These are phyloP conservation scores for Ceratina japonica DNA, from an alignment of 1,140 invertebrate species.

Conservation along the genomic window DNA sequence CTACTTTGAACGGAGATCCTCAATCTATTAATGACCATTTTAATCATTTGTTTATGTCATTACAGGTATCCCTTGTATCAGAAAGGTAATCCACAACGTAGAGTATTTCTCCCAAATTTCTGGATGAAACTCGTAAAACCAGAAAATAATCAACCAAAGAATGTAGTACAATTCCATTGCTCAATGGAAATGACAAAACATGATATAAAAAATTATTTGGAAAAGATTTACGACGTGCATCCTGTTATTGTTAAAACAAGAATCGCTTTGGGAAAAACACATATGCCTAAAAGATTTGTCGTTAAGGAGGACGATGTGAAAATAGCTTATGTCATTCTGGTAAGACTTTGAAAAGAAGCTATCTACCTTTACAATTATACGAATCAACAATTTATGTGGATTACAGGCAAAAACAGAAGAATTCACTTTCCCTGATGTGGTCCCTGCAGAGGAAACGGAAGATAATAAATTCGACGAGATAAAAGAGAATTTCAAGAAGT, in stretches of 20 bases:
- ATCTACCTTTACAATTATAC: background rate
- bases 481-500: conserved; percentile 77
- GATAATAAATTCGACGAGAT: conserved; percentile 76
- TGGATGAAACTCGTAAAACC: conserved; percentile 94
- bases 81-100: conserved; percentile 92
- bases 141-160: conserved; percentile 82
- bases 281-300: conserved; percentile 81
- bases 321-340: conserved; percentile 89
- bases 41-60: background rate
- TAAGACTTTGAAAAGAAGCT: conserved; percentile 77
- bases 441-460: conserved; percentile 69
- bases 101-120: conserved; percentile 95
- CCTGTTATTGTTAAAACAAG: conserved; percentile 86
- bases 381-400: background rate
- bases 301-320: conserved; percentile 92
- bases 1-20: too few species aligned
- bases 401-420: conserved; percentile 79
- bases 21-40: background rate
- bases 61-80: conserved; percentile 92
- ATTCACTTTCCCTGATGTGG: conserved; percentile 82
- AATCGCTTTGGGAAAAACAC: conserved; percentile 83
- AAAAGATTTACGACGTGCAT: conserved; percentile 95
- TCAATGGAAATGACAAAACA: conserved; percentile 91
- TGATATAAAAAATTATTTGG: conserved; percentile 95
- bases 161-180: conserved; percentile 90